Evolutionary conservation across 2,797 vertebrate genomes (phyloP).

Genomic region (Manis pentadactyla): DNA sequence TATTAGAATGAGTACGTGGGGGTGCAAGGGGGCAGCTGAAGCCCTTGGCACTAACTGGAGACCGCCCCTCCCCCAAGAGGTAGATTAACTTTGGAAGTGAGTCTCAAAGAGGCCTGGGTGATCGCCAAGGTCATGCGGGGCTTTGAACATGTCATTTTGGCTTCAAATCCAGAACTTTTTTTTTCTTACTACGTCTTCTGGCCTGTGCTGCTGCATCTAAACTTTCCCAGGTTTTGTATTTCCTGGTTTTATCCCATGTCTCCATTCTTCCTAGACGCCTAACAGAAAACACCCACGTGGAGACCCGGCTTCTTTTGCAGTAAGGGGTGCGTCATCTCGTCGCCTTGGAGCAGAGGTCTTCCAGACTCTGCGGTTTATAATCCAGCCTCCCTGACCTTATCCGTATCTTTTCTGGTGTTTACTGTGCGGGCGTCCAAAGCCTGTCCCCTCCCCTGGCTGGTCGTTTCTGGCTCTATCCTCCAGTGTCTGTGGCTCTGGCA

Average conservation of each 20-base stretch:
- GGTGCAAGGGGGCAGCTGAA: background rate
- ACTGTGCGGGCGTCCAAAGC: rapidly evolving
- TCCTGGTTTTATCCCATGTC: background rate
- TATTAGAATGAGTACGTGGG: background rate
- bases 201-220: background rate
- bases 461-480: rapidly evolving
- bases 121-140: background rate
- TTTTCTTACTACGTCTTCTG: background rate
- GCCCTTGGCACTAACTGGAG: background rate
- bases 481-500: background rate
- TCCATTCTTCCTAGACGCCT: background rate
- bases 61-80: too few relatives aligned
- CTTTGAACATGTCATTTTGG: background rate
- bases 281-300: background rate
- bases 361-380: background rate
- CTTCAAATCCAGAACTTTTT: background rate
- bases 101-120: background rate
- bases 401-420: background rate
- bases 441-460: rapidly evolving
- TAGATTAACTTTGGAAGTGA: background rate
- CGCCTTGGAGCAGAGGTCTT: background rate
- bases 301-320: background rate
- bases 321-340: background rate
- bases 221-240: background rate
- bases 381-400: background rate